Evolutionary conservation across 2,888 invertebrate species (phyloP).

Genomic region (Eutolmus rufibarbis): DNA sequence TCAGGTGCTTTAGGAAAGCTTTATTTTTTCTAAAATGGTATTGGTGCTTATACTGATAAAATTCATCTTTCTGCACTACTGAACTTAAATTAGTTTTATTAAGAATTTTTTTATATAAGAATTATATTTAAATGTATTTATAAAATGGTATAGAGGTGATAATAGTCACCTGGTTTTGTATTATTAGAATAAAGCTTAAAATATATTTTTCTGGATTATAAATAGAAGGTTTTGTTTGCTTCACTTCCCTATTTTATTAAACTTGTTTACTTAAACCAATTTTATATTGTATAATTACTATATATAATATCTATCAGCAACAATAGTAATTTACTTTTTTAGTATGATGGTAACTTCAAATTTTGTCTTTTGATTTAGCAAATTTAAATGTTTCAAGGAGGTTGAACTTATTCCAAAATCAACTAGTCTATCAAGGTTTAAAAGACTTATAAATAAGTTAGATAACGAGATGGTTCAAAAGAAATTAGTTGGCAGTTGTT

Average conservation of each 20-base stretch:
- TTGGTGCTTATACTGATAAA: neutral
- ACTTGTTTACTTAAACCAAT: neutral
- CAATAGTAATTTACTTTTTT: too few relatives aligned
- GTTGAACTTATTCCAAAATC: too few relatives aligned
- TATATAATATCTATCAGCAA: too few relatives aligned
- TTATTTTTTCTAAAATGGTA: neutral
- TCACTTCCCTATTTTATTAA: neutral
- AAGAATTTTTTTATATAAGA: neutral
- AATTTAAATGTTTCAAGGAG: too few relatives aligned
- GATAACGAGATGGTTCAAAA: too few relatives aligned
- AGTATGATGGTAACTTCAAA: too few relatives aligned
- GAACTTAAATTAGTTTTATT: neutral
- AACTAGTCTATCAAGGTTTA: too few relatives aligned
- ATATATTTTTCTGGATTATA: neutral
- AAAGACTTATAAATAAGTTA: too few relatives aligned
- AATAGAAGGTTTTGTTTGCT: neutral
- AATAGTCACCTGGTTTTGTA: neutral
- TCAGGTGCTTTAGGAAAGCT: neutral
- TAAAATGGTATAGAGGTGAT: neutral
- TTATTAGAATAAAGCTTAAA: neutral
- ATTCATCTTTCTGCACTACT: neutral
- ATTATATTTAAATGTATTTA: neutral
- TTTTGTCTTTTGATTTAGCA: too few relatives aligned
- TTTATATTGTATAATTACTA: too few relatives aligned
- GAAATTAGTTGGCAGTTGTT: too few relatives aligned